Evolutionary conservation across 64 coral and sea anemone species (phyloP), one percentile per base, ranked within the genome.

Genomic region (Pachyseris speciosa): DNA sequence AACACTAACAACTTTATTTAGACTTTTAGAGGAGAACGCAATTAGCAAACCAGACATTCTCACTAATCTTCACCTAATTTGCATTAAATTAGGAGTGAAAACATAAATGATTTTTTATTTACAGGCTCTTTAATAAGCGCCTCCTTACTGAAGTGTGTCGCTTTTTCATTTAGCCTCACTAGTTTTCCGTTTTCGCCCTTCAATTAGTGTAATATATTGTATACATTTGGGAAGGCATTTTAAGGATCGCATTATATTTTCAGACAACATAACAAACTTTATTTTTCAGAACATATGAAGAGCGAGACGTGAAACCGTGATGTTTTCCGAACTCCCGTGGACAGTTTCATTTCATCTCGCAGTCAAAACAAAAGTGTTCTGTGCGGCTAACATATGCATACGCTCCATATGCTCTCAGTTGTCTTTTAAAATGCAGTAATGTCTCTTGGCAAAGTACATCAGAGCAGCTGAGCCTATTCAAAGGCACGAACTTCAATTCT

Each of bases 91-190:
- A 74, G 38, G 38, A 26, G 9, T 11, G 70, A 10, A 74, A 43
- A 19, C 22, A 74, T 38, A 74, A 74, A 74, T 9, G 70, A 20
- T 74, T 37, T 24, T 47, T 74, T 44, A 74, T 74, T 74, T 74
- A 26, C 22, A 74, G 40, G 7, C 39, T 44, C 17, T 2, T 44
- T 26, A 44, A 26, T 44, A 45, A 74, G 5, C 10, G 9, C 38
- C 22, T 44, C 25, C 27, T 74, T 3, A 45, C 42, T 26, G 19
- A 24, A 28, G 26, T 44, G n/a, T 74, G 70, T 11, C 27, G 9
- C 38, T 45, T 74, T 72, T 74, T 74, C 70, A 74, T 74, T 74
- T 44, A 45, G 70, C 70, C n/a, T n/a, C n/a, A 44, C 40, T 24
- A n/a, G 37, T 44, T 74, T 74, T 74, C n/a, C 19, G 13, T 57